These are phyloP conservation scores for Bedellia somnulentella DNA, from an alignment of 2,888 invertebrate species.

Conservation along the genomic window DNA sequence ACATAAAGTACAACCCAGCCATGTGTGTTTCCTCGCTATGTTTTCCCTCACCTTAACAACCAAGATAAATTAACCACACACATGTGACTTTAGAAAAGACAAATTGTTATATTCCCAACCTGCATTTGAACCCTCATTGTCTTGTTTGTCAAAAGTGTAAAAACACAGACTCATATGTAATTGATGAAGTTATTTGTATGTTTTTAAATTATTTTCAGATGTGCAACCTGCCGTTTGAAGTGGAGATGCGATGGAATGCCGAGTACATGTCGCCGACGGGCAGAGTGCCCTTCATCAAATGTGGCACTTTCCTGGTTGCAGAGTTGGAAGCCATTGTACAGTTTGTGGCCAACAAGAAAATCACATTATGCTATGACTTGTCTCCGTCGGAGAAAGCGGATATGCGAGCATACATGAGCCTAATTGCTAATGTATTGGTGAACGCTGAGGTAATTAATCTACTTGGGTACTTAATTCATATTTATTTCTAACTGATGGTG, in stretches of 20 bases:
- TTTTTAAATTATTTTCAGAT: constrained; percentile 66
- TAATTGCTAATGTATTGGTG: constrained; percentile 85
- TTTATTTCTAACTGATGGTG: no score
- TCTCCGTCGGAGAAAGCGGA: constrained; percentile 81
- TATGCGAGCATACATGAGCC: constrained; percentile 90
- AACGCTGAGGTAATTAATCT: constrained; percentile 82
- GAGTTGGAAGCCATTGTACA: constrained; percentile 91
- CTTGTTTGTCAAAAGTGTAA: no score
- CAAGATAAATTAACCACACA: no score
- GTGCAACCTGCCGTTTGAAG: constrained; percentile 81
- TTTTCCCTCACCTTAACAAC: no score
- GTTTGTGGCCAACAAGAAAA: constrained; percentile 84
- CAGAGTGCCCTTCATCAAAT: constrained; percentile 88
- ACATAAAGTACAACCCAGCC: no score
- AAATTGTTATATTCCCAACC: no score
- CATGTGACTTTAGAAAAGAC: no score
- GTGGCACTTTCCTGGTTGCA: constrained; percentile 84
- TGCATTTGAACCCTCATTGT: no score
- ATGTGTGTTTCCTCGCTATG: no score
- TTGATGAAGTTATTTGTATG: no score
- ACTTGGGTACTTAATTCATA: background rate
- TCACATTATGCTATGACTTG: constrained; percentile 71
- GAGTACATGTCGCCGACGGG: constrained; percentile 97
- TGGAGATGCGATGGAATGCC: constrained; percentile 86
- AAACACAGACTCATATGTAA: no score